These are phyloP conservation scores for Antheraea pernyi DNA, from an alignment of 1,140 invertebrate genomes.

Conservation along the genomic window DNA sequence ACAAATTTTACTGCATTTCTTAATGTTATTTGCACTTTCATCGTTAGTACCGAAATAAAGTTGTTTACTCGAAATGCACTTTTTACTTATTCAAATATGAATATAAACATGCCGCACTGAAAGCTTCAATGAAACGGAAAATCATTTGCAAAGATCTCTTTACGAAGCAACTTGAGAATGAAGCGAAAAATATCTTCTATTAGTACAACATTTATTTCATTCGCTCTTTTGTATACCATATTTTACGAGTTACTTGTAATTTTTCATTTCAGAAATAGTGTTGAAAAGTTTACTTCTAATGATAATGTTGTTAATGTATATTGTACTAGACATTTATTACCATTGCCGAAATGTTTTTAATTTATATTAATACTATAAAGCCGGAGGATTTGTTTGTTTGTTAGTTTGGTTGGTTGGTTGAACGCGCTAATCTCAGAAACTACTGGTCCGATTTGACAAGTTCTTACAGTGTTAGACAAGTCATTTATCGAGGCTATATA, in stretches of 20 bases:
- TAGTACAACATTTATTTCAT: conserved; percentile 24
- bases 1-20: too few species aligned
- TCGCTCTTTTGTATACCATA: conserved; percentile 32
- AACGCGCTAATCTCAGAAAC: too few species aligned
- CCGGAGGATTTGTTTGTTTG: too few species aligned
- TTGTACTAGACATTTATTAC: too few species aligned
- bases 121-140: not conserved
- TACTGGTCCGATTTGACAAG: too few species aligned
- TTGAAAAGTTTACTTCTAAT: not conserved
- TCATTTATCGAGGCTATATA: too few species aligned
- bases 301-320: too few species aligned
- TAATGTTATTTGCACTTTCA: not conserved
- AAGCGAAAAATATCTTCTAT: not conserved
- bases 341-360: too few species aligned
- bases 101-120: not conserved
- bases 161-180: not conserved
- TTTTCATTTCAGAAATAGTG: not conserved
- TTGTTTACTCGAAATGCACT: not conserved
- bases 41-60: not conserved
- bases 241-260: not conserved
- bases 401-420: too few species aligned
- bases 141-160: not conserved
- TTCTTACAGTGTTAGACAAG: too few species aligned
- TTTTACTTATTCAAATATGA: not conserved
- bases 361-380: too few species aligned